Base-by-base conservation (phyloP, 2,888 invertebrate genomes). In the Plutella xylostella region DNA sequence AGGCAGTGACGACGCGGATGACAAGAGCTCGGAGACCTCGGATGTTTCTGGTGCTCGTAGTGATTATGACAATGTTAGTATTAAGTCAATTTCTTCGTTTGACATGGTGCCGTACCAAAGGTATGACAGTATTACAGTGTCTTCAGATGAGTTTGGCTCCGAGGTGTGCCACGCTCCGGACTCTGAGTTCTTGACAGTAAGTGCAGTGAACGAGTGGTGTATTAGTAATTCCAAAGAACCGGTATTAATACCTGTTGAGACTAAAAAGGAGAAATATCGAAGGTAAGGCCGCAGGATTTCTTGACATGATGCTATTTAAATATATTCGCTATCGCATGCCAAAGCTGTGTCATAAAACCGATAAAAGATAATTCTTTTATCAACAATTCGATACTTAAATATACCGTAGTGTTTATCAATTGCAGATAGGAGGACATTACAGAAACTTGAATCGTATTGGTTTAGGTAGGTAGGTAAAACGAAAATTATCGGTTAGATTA, bases 201-300 rank as follows among this genome's bases (percentile, higher is more conserved):
- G 82, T 77, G 80, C 83, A 64, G 80, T 83, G 64, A 83, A 83
- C 63, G 82, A 82, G 61, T 84, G 82, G 79, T 82, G 82, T 65
- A 69, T 82, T 54, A 68, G 78, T 55, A 75, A 77, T 63, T 72
- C 78, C 45, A 57, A 61, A 51, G 73, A 75, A 64, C 74, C 79
- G 60, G 68, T 73, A 61, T 66, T 76, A 57, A 59, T 80, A 57
- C 78, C 74, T 48, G 71, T 75, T 55, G 78, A 82, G 72, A 69
- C 77, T 25, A 83, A 84, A 72, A 80, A 79, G 68, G 83, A 83
- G 61, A 85, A 84, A 66, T 83, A 83, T 72, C 68, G 78, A 68
- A 82, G 84, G 84, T 85, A 68, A 78, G 78, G 59, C 69, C 64
- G 68, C 61, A 68, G 60, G 55, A 61, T 63, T 65, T 59, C 58